Percentiles rank a stretch among this genome's conserved stretches.
Evolutionary conservation across 2,888 invertebrate genomes (phyloP).

Genomic region (Cybosia mesomella): DNA sequence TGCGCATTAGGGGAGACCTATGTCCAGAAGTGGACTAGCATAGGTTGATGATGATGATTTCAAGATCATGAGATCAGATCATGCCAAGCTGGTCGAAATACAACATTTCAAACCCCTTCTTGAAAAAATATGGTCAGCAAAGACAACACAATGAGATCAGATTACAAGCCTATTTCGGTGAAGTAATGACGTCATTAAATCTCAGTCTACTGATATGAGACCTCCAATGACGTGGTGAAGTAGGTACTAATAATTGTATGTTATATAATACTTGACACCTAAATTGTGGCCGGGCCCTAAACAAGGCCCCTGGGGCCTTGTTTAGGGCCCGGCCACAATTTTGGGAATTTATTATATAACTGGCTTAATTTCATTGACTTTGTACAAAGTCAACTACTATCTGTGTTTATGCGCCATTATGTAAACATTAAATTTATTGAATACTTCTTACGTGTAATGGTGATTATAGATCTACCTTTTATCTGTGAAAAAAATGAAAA

Average conservation of each 20-base stretch:
- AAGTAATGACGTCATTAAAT: background rate
- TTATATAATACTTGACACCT: background rate
- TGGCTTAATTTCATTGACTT: background rate
- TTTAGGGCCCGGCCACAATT: no score
- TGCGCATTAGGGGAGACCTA: no score
- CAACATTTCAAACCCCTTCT: background rate
- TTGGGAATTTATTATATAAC: background rate
- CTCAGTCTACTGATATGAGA: background rate
- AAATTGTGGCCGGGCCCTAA: background rate
- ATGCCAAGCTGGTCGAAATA: no score
- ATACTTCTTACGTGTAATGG: no score
- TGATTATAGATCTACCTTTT: no score
- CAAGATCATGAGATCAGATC: no score
- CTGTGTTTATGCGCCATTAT: no score
- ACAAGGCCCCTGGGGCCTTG: no score
- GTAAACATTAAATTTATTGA: no score
- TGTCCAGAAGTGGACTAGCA: no score
- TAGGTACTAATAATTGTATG: background rate
- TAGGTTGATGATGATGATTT: no score
- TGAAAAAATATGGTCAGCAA: background rate
- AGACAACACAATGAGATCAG: background rate
- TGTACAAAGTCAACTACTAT: background rate
- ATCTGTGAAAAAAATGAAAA: no score
- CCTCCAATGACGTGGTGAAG: slow-evolving; percentile 1
- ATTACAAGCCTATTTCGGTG: background rate